Evolutionary conservation across 1,140 invertebrate genomes (phyloP).

Genomic region (Sitodiplosis mosellana): DNA sequence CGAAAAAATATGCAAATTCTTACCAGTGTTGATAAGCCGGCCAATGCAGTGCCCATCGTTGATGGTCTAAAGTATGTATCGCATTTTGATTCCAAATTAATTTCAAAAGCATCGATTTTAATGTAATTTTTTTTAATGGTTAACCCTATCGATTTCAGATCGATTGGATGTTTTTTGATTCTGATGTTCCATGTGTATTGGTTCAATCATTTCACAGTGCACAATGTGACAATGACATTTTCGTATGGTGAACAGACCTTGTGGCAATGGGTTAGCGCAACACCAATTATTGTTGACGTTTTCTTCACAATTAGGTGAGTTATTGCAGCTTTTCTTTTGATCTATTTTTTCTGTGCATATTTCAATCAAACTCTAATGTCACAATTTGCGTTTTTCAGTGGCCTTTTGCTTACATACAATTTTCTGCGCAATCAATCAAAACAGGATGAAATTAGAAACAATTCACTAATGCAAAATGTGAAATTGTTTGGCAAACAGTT

Average conservation of each 20-base stretch:
- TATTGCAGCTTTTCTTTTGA: not conserved
- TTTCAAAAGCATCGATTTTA: too few relatives aligned
- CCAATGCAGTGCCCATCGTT: conserved; percentile 17
- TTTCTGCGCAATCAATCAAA: conserved; percentile 18
- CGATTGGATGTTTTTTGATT: conserved; percentile 20
- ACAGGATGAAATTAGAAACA: conserved; percentile 15
- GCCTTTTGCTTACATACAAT: conserved; percentile 22
- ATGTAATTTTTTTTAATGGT: not conserved
- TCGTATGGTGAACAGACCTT: conserved; percentile 16
- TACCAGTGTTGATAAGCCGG: conserved; percentile 5
- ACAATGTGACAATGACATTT: conserved; percentile 18
- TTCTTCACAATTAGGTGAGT: conserved; percentile 23
- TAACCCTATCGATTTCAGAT: conserved; percentile 6
- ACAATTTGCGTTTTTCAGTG: conserved; percentile 10
- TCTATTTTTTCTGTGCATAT: not conserved
- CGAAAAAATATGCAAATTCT: conserved; percentile 13
- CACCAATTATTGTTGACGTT: conserved; percentile 20
- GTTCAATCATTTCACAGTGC: conserved; percentile 23
- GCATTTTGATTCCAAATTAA: not conserved
- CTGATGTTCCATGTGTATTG: conserved; percentile 20
- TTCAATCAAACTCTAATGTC: not conserved
- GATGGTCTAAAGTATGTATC: conserved; percentile 13
- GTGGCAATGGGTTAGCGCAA: conserved; percentile 19
- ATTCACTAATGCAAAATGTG: conserved; percentile 11
- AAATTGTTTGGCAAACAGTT: conserved; percentile 18